phyloP scores from a whole-genome alignment of 2,888 invertebrate genomes.

The Aphidius colemani region DNA sequence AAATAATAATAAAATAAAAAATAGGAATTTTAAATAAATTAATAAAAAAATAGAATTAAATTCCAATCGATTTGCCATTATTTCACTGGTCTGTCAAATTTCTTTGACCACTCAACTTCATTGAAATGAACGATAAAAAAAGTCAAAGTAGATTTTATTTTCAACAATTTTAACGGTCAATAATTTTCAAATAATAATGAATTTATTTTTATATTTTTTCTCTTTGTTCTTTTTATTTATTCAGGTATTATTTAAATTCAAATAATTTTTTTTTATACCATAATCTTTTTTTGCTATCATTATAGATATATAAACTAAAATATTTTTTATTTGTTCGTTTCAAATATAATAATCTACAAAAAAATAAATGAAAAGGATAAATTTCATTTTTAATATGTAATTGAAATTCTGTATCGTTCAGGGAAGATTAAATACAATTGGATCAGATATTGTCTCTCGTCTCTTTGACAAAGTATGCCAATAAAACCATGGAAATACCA shows the following conservation, averaged over 20 bases:
- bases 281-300: too few species aligned
- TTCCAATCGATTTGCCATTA: constrained; percentile 34
- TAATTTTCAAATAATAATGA: neutral
- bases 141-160: neutral
- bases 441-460: constrained; percentile 19
- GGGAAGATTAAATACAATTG: constrained; percentile 19
- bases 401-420: constrained; percentile 9
- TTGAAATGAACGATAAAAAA: constrained; percentile 27
- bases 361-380: neutral
- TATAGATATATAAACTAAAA: too few species aligned
- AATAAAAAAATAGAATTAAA: constrained; percentile 23
- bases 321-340: too few species aligned
- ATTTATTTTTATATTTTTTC: too few species aligned
- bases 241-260: neutral
- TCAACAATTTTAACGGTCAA: neutral
- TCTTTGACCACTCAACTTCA: constrained; percentile 17
- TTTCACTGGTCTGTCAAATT: constrained; percentile 20
- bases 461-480: constrained; percentile 13
- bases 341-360: neutral
- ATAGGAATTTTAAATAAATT: constrained; percentile 15
- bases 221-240: too few species aligned
- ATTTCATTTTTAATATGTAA: neutral
- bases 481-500: constrained; percentile 5
- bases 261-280: neutral
- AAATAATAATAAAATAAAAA: constrained; percentile 14